phyloP scores from a whole-genome alignment of 2,113 vertebrate species.

The Gnathochromis pfefferi region DNA sequence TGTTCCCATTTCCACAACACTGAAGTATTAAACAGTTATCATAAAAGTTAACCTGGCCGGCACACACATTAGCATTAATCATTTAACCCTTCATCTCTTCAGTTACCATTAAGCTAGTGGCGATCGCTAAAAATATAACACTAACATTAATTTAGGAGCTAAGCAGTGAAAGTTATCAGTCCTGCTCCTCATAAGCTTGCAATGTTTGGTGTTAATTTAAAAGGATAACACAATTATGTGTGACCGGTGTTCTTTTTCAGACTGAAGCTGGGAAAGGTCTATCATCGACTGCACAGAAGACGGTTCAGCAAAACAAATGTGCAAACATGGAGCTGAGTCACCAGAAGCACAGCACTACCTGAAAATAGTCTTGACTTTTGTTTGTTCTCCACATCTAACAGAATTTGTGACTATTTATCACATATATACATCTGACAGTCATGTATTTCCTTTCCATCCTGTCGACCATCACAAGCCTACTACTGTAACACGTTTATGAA shows the following conservation, averaged over 20 bases:
- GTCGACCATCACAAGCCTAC: neutral
- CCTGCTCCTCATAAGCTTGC: neutral
- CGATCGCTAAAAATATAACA: neutral
- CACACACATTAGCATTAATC: neutral
- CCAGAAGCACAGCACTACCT: neutral
- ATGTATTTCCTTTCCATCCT: accelerated
- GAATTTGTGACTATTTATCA: neutral
- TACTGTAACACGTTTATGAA: neutral
- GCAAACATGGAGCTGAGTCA: neutral
- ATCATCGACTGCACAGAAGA: neutral
- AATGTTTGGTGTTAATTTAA: neutral
- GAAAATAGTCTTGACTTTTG: neutral
- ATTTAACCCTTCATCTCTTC: neutral
- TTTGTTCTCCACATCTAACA: neutral
- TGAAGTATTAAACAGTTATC: neutral
- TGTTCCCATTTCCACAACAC: neutral
- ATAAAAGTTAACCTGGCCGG: neutral
- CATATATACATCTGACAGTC: neutral
- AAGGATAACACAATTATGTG: neutral
- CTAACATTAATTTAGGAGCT: neutral
- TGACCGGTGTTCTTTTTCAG: neutral
- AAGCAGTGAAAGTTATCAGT: neutral
- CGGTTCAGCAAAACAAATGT: neutral
- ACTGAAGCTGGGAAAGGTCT: neutral
- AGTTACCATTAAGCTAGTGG: accelerated